Percentiles rank a stretch among this genome's conserved stretches.
These are phyloP conservation scores for Melitaea cinxia DNA, from an alignment of 1,140 invertebrate species.

Conservation along the genomic window DNA sequence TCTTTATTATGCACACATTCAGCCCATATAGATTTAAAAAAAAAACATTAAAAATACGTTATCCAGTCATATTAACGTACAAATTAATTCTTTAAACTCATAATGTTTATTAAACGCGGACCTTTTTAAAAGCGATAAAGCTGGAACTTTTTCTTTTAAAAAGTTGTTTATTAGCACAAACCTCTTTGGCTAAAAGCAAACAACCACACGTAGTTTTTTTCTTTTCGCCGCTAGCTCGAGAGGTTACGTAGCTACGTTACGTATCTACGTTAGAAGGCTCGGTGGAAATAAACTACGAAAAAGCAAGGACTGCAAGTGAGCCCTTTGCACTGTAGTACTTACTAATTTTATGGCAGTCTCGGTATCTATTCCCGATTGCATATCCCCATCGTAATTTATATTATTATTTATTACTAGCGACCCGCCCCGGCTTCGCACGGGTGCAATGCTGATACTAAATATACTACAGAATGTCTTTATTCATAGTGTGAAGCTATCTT, in stretches of 20 bases:
- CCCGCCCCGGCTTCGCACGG: no score
- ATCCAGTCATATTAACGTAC: no score
- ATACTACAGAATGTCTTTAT: no score
- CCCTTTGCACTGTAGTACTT: not conserved
- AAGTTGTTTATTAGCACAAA: not conserved
- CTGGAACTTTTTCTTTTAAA: not conserved
- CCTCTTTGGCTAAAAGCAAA: conserved; percentile 1
- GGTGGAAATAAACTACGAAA: conserved; percentile 5
- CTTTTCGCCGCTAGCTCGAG: not conserved
- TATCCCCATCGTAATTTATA: not conserved
- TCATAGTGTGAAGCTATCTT: no score
- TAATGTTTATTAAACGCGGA: not conserved
- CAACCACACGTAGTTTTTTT: not conserved
- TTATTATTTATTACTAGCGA: no score
- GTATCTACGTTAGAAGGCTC: not conserved
- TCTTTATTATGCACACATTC: no score
- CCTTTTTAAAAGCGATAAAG: not conserved
- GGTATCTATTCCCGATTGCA: not conserved
- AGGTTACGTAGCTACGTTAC: no score
- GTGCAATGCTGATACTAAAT: no score
- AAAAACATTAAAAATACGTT: no score
- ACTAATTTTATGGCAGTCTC: not conserved
- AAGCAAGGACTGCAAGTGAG: not conserved
- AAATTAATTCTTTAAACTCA: no score
- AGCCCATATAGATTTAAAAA: no score